These are phyloP conservation scores for Gymnothorax javanicus DNA, from an alignment of 2,797 vertebrate genomes.

Conservation along the genomic window DNA sequence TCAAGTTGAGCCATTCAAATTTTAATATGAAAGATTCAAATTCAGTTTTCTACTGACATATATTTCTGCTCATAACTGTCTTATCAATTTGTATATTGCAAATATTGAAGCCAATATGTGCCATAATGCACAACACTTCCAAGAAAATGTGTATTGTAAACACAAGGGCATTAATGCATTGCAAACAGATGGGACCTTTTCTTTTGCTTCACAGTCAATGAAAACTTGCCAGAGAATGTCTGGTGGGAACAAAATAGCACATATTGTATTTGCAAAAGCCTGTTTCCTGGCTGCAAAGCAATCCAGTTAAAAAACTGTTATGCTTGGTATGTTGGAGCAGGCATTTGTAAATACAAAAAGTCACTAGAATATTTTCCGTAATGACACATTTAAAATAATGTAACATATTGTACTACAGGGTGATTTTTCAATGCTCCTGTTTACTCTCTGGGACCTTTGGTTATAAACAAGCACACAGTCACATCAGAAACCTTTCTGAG, in stretches of 20 bases:
- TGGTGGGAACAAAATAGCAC: constrained; percentile 9
- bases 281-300: constrained; percentile 17
- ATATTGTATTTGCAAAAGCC: not conserved
- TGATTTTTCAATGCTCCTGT: not conserved
- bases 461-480: not conserved
- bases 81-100: not conserved
- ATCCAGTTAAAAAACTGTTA: not conserved
- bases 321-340: not conserved
- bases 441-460: not conserved
- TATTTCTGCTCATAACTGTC: not conserved
- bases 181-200: not conserved
- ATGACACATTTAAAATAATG: not conserved
- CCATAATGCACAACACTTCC: not conserved
- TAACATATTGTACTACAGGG: not conserved
- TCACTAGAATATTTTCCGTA: not conserved
- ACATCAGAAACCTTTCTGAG: not conserved
- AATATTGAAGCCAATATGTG: not conserved
- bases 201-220: constrained; percentile 1
- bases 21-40: not conserved
- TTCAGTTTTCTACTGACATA: not conserved
- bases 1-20: too few species aligned
- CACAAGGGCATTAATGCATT: not conserved
- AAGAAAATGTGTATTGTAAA: not conserved
- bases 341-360: not conserved
- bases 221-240: not conserved